Evolutionary conservation across 2,113 vertebrate genomes (phyloP), one percentile per base, ranked within the genome.

Genomic region (Lophura nycthemera): DNA sequence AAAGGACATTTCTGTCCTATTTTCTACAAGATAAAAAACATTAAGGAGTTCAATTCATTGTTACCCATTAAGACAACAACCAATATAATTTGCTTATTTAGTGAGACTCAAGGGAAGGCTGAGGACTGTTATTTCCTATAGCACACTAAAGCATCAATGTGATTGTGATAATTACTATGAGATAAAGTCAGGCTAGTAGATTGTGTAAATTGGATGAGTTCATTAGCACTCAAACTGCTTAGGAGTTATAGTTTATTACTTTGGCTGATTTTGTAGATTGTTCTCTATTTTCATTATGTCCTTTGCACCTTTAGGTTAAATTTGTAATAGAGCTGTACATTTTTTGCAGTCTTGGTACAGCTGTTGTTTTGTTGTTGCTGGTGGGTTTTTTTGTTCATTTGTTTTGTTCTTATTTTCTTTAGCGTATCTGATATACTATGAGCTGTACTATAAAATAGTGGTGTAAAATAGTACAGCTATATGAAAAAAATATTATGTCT

Each of bases 11-110:
- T 70, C 5, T 72, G 4, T 20, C 14, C 25, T 38, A 9, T 83
- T 59, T 87, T 82, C 5, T n/a, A 38, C 24, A 66, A 66, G 64
- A 82, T 57, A 74, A 85, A 90, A 83, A 34, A 13, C 57, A 17
- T 60, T 60, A 83, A 80, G 66, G 59, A 81, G 24, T 67, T 76
- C 25, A 18, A 48, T 22, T 56, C 88, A 36, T 15, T 71, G 36
- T 64, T 92, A 95, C 71, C n/a, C 24, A 80, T 90, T 95, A 84
- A 96, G 85, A 92, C 3, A 8, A 47, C 25, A 92, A 85, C 90
- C 11, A 0, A 85, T 95, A 65, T 30, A 93, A 81, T 65, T 95
- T 96, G 54, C 42, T 93, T 95, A 93, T 88, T 92, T 90, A 88
- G 61, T 29, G 38, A 85, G 59, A 59, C 71, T 91, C 78, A 42